Base-by-base conservation (phyloP, 2,888 invertebrate genomes). In the Agrochola circellaris region DNA sequence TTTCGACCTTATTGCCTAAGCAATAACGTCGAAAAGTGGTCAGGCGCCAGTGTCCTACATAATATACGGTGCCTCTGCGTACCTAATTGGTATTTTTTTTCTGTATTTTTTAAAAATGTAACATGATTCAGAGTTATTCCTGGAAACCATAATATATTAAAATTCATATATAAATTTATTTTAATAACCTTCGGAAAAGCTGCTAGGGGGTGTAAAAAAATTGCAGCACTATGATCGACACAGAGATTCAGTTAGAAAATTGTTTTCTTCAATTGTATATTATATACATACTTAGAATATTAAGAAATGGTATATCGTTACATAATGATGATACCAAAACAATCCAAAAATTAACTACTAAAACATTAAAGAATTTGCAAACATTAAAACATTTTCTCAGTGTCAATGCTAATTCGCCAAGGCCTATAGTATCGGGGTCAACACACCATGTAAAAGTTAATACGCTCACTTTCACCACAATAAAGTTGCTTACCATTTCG, bases 391-490 rank as follows among this genome's bases (percentile, higher is more conserved):
- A 67, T 56, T 54, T 70, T 71, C 73, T 83, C 85, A 88, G 64
- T 87, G 87, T 88, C 87, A 88, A 81, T 87, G 87, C 79, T 83
- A 81, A 76, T 75, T 77, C 54, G n/a, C 75, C 75, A 85, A 86
- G 82, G 83, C 64, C 73, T 80, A 66, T 51, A 73, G 48, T 74
- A 89, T 86, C 84, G 84, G 87, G 90, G 90, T 90, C 90, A 87
- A 87, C 82, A 89, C 72, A 80, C 89, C 45, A 75, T 69, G 67
- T 72, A 68, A 64, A 72, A 73, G 76, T 84, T 70, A 70, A 71
- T 70, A 84, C 79, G 84, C 67, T 78, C 83, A 93, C 93, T 93
- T 93, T 93, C 92, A 93, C 93, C 83, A 75, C n/a, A 68, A 61
- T 30, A 66, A 30, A 75, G 69, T 81, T 88, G 72, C 87, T 92